A percentile compares a stretch with the other conserved stretches of the same genome.
Conservation (phyloP, 2,888 invertebrate genomes). For the Proisotoma minuta region DNA sequence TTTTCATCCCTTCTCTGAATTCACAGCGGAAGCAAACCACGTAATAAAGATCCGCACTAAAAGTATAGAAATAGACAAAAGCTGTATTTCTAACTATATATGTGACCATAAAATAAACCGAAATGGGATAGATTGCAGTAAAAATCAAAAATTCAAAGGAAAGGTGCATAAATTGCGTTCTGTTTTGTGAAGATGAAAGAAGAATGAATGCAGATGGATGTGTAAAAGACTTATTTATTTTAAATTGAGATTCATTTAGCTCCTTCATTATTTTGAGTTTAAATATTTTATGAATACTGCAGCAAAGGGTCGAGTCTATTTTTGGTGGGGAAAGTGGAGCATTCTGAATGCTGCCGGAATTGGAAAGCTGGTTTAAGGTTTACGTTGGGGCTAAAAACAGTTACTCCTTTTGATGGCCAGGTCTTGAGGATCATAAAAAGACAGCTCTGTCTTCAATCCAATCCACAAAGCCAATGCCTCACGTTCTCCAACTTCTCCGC, state of each 20-base stretch:
- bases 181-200: not conserved
- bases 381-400: not conserved
- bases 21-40: no score
- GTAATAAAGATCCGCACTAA: no score
- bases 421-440: not conserved
- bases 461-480: constrained; percentile 1
- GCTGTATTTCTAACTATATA: not conserved
- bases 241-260: not conserved
- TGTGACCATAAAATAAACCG: not conserved
- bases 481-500: not conserved
- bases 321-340: not conserved
- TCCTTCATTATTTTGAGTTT: not conserved
- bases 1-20: no score
- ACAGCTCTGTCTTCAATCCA: not conserved
- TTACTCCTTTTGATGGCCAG: not conserved
- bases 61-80: not conserved
- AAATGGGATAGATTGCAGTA: not conserved
- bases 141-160: not conserved
- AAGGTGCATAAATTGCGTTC: not conserved
- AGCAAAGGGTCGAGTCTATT: not conserved
- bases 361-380: not conserved
- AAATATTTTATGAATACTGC: not conserved
- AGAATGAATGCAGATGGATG: not conserved
- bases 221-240: not conserved
- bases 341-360: not conserved